phyloP scores from a whole-genome alignment of 2,888 invertebrate species.

The Lissocephala sabroskyi region DNA sequence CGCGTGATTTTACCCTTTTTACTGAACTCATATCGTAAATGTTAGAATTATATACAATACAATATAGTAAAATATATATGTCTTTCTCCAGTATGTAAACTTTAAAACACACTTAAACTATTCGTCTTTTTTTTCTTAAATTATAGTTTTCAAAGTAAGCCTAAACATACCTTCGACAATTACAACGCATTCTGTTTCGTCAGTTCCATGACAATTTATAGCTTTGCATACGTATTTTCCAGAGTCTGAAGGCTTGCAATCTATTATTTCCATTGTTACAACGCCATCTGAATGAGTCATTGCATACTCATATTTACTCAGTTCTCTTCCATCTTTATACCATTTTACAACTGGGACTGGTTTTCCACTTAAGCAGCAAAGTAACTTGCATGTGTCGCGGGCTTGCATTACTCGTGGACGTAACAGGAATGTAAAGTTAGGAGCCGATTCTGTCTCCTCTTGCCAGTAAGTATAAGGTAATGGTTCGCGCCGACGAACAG shows the following conservation, averaged over 20 bases:
- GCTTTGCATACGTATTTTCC: conserved; percentile 97
- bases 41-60: too few species aligned
- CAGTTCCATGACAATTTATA: conserved; percentile 92
- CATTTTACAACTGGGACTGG: conserved; percentile 94
- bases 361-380: conserved; percentile 96
- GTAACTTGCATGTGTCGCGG: conserved; percentile 96
- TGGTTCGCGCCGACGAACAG: conserved; percentile 85
- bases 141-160: neutral
- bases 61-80: too few species aligned
- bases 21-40: too few species aligned
- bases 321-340: conserved; percentile 93
- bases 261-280: conserved; percentile 95
- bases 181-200: conserved; percentile 95
- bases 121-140: too few species aligned
- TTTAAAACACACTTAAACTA: too few species aligned
- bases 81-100: too few species aligned
- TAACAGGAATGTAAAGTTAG: conserved; percentile 97
- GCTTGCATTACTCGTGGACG: conserved; percentile 98
- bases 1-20: too few species aligned
- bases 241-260: conserved; percentile 94
- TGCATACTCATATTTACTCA: conserved; percentile 91
- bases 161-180: conserved; percentile 88
- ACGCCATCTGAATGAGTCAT: conserved; percentile 96
- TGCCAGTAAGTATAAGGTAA: conserved; percentile 92
- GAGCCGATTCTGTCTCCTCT: conserved; percentile 93